Base-by-base conservation (phyloP, 2,797 vertebrate species). In the Gallirallus australis region DNA sequence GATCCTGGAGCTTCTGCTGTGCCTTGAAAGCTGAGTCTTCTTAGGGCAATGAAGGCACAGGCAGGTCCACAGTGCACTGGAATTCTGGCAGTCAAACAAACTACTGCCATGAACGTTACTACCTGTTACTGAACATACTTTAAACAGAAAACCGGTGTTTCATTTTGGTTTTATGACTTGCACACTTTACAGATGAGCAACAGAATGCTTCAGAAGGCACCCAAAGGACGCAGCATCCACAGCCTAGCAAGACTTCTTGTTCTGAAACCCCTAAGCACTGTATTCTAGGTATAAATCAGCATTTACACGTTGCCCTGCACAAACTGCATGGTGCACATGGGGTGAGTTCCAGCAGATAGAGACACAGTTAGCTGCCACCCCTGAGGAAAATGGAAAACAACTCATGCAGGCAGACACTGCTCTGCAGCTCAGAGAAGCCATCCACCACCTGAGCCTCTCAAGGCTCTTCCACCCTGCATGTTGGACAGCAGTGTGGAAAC, bases 291-390 rank as follows among this genome's bases (percentile, higher is more conserved):
- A 69, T 25, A 50, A 77, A 77, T 35, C 33, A 45, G 28, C 4
- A 64, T 68, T 83, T 71, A 30, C 9, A 31, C 6, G 2, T 19
- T 68, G 13, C 48, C 48, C 21, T 59, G 30, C 23, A 64, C 12
- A 65, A 37, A n/a, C 14, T 81, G 7, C 31, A 27, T 1, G 5
- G 12, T 20, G 17, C 23, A 57, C 12, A 28, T 7, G 3, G 40
- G 6, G 6, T 69, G 35, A 80, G 16, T 18, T 78, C n/a, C 20
- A 68, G 4, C 4, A 78, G 27, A 21, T 18, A 89, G 2, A 86
- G 14, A 10, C 24, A 68, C 0, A 0, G 11, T 47, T 52, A 82
- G 28, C 54, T 63, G 42, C 48, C 37, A 66, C n/a, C 10, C 0
- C 0, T 7, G 7, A 15, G 9, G 33, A 39, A 56, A 66, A 75